These are phyloP conservation scores for Calliphora vicina DNA, from an alignment of 1,140 invertebrate genomes.

Conservation along the genomic window DNA sequence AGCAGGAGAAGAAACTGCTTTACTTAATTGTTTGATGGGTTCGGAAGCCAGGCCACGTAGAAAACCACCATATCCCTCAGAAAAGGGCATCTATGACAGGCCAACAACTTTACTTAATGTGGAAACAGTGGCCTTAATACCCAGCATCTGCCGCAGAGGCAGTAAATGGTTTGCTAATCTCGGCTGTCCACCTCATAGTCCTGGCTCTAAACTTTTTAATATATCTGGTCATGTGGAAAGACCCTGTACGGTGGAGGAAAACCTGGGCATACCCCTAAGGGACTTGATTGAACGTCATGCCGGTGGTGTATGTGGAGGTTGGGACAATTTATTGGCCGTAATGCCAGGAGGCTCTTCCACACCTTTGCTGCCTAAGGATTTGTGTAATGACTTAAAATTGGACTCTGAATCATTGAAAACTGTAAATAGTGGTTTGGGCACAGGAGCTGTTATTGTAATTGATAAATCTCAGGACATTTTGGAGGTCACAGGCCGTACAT, in stretches of 20 bases:
- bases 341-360: constrained; percentile 98
- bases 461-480: constrained; percentile 96
- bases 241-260: constrained; percentile 98
- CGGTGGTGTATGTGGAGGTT: constrained; percentile 96
- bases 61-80: constrained; percentile 98
- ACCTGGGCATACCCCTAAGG: constrained; percentile 97
- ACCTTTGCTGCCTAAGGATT: constrained; percentile 91
- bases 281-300: constrained; percentile 95
- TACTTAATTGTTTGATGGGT: constrained; percentile 98
- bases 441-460: constrained; percentile 98
- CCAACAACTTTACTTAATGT: constrained; percentile 97
- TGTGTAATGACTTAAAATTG: constrained; percentile 92
- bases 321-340: constrained; percentile 96
- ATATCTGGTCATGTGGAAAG: constrained; percentile 98
- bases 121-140: constrained; percentile 95
- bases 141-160: constrained; percentile 93
- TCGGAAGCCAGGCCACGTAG: constrained; percentile 96
- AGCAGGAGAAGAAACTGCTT: constrained; percentile 98
- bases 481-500: constrained; percentile 90
- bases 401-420: constrained; percentile 95
- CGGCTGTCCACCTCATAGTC: constrained; percentile 89
- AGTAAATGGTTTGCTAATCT: constrained; percentile 95
- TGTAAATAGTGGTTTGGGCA: constrained; percentile 91
- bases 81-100: constrained; percentile 96
- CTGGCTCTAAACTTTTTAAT: constrained; percentile 96